Conservation (phyloP, 1,140 invertebrate species). For the Rhopalosiphum maidis region DNA sequence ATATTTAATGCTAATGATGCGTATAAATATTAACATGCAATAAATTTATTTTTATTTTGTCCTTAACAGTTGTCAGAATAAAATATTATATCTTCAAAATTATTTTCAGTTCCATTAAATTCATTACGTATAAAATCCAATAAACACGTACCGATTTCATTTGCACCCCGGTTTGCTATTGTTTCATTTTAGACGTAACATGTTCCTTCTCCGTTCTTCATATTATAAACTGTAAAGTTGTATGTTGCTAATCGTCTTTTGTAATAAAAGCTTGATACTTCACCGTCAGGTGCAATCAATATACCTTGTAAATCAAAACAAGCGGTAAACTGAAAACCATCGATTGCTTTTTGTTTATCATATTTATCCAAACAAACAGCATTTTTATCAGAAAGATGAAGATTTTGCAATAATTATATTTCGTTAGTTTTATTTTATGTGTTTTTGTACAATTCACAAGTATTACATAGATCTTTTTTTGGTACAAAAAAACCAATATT, state of each 20-base stretch:
- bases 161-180: too few relatives aligned
- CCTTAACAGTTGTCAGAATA: background rate
- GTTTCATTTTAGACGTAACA: too few relatives aligned
- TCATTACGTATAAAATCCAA: too few relatives aligned
- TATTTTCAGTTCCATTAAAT: too few relatives aligned
- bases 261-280: constrained; percentile 58
- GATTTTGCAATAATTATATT: constrained; percentile 3
- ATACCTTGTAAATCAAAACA: constrained; percentile 58
- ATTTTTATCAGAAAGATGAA: constrained; percentile 35
- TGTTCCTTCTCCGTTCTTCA: too few relatives aligned
- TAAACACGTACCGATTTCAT: too few relatives aligned
- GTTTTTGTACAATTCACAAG: constrained; percentile 45
- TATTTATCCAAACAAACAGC: constrained; percentile 21
- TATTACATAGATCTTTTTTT: constrained; percentile 51
- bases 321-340: background rate
- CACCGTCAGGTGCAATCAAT: background rate
- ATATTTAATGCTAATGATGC: constrained; percentile 43
- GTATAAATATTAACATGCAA: constrained; percentile 44
- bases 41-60: constrained; percentile 58
- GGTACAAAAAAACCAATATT: constrained; percentile 57
- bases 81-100: too few relatives aligned
- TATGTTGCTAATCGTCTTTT: constrained; percentile 58
- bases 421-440: constrained; percentile 22
- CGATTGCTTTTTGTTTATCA: constrained; percentile 39
- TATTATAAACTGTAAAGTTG: constrained; percentile 48